Evolutionary conservation across 2,113 vertebrate genomes (phyloP), one percentile per base, ranked within the genome.

Genomic region (Ictalurus punctatus): DNA sequence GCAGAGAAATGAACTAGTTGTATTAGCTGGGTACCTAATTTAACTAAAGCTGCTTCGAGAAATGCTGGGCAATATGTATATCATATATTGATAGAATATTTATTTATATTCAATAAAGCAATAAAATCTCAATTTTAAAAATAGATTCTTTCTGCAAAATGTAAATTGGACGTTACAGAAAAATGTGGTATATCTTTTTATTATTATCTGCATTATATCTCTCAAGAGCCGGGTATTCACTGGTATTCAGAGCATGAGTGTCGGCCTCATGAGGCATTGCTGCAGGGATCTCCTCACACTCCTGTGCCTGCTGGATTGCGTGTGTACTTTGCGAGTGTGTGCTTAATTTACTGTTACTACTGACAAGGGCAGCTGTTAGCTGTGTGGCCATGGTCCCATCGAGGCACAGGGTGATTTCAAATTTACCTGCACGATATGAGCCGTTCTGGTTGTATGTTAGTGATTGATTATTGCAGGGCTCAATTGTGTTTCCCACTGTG

Each of bases 381-480:
- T 76, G 67, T 79, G 58, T 52, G 58, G 71, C 74, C 83, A 56
- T 71, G 37, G 21, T 56, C 82, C 16, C 9, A 37, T 37, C 23
- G 30, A 90, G 88, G 76, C 59, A 54, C 81, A 67, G 79, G 52
- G 48, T 34, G 81, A 86, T 52, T 65, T 87, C 83, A 73, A 37
- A 90, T 88, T 84, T 89, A 40, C 63, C 63, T 40, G 63, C 88
- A 6, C 73, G 69, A n/a, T 63, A 19, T 13, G 79, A 90, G 16
- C 13, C 21, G 61, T 65, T 83, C 21, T 82, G 54, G 27, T 71
- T 61, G 54, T 69, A 44, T 83, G 59, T 76, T 5, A 23, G 21
- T 88, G 63, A 76, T 89, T 87, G 88, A 89, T 89, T 87, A 76
- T 44, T 48, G 54, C 85, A 14, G 48, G 23, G 67, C 59, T 83